These are phyloP conservation scores for Linnaemya tessellans DNA, from an alignment of 2,888 invertebrate genomes.

Conservation along the genomic window DNA sequence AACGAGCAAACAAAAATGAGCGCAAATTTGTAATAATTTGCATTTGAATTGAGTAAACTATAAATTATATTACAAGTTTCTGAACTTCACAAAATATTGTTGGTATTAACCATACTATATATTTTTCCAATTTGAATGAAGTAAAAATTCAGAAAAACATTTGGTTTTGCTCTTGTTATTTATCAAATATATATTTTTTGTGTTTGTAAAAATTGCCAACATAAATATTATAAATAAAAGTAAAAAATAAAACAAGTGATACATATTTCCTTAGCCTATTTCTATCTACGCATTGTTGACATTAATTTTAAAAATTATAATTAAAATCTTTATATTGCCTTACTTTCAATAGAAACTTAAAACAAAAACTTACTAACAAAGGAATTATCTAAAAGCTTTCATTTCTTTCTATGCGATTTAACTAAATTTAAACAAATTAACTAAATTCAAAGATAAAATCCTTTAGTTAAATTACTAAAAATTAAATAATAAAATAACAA, in stretches of 20 bases:
- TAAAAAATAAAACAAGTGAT: constrained; percentile 27
- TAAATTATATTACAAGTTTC: no score
- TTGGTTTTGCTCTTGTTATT: constrained; percentile 49
- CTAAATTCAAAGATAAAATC: constrained; percentile 44
- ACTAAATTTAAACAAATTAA: constrained; percentile 59
- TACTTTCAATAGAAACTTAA: constrained; percentile 54
- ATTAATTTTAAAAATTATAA: constrained; percentile 47
- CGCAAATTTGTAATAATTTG: constrained; percentile 7
- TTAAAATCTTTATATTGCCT: constrained; percentile 53
- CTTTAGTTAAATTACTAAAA: constrained; percentile 29
- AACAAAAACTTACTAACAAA: constrained; percentile 46
- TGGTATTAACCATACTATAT: not conserved
- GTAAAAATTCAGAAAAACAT: constrained; percentile 15
- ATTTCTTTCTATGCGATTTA: constrained; percentile 60
- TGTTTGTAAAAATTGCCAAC: constrained; percentile 46
- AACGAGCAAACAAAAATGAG: not conserved
- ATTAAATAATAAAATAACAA: constrained; percentile 58
- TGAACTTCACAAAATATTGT: constrained; percentile 2
- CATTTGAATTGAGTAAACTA: not conserved
- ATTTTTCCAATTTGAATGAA: constrained; percentile 8
- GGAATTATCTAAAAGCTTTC: constrained; percentile 67
- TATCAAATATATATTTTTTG: constrained; percentile 7
- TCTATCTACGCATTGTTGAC: constrained; percentile 24
- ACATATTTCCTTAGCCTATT: constrained; percentile 42
- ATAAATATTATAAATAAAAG: constrained; percentile 43